phyloP scores from a whole-genome alignment of 2,888 invertebrate species.

The Deilephila porcellus region DNA sequence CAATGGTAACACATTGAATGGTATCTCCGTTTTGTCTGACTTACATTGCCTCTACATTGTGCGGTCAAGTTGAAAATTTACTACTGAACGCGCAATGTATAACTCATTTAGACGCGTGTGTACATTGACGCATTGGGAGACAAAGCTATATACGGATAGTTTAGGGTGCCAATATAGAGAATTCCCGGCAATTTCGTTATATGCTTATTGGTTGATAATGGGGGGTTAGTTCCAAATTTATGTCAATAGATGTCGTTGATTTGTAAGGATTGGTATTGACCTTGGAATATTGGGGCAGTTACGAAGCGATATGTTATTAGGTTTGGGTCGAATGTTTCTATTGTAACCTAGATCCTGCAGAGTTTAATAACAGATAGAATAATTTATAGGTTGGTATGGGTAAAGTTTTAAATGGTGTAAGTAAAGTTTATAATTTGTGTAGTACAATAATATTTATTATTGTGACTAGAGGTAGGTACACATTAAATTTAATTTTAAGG shows the following conservation, averaged over 20 bases:
- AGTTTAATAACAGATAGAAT: not conserved
- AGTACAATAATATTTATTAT: too few relatives aligned
- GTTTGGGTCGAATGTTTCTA: not conserved
- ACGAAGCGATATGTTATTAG: slow-evolving; percentile 10
- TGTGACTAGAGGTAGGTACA: too few relatives aligned
- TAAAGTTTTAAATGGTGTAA: too few relatives aligned
- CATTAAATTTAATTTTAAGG: too few relatives aligned
- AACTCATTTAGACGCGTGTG: slow-evolving; percentile 11
- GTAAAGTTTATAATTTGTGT: too few relatives aligned
- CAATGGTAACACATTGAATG: slow-evolving; percentile 52
- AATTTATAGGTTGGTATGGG: not conserved
- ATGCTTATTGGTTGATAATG: slow-evolving; percentile 66
- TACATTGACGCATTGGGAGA: slow-evolving; percentile 26
- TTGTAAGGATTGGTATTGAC: slow-evolving; percentile 13
- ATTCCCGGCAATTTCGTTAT: slow-evolving; percentile 60
- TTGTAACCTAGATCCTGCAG: slow-evolving; percentile 6
- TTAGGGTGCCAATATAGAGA: slow-evolving; percentile 66
- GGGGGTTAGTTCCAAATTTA: slow-evolving; percentile 28
- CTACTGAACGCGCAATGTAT: slow-evolving; percentile 33
- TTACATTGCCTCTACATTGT: slow-evolving; percentile 48
- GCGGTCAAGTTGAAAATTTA: slow-evolving; percentile 16
- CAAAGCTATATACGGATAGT: slow-evolving; percentile 59
- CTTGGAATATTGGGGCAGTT: slow-evolving; percentile 17
- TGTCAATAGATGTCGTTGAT: slow-evolving; percentile 28
- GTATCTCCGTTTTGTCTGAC: slow-evolving; percentile 45